Evolutionary conservation across 2,888 invertebrate genomes (phyloP).

Genomic region (Cephus pulcher): DNA sequence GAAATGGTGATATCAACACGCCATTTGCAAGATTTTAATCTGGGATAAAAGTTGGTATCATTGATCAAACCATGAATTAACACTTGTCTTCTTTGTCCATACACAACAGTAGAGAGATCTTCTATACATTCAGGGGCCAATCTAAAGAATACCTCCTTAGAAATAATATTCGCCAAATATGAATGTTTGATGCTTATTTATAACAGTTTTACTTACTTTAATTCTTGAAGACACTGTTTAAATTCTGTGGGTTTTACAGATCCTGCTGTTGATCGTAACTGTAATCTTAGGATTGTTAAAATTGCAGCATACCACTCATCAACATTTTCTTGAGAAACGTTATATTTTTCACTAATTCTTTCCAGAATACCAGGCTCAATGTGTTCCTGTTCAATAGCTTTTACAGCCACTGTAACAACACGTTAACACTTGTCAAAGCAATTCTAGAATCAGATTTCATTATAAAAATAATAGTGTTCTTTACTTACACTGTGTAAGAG

Average conservation of each 20-base stretch:
- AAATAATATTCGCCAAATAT: neutral
- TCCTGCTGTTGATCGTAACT: constrained; percentile 66
- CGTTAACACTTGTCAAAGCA: neutral
- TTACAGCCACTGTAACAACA: constrained; percentile 54
- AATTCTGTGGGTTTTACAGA: constrained; percentile 67
- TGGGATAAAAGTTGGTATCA: constrained; percentile 64
- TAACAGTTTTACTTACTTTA: constrained; percentile 54
- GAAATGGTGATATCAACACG: constrained; percentile 69
- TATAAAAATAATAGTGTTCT: neutral
- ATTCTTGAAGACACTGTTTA: constrained; percentile 67
- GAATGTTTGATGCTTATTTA: neutral
- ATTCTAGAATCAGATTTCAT: neutral
- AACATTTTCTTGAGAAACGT: constrained; percentile 63
- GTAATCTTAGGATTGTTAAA: constrained; percentile 67
- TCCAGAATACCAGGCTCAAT: constrained; percentile 60
- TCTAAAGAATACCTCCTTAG: constrained; percentile 44
- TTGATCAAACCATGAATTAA: constrained; percentile 61
- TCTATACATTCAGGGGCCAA: constrained; percentile 68
- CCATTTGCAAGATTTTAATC: constrained; percentile 67
- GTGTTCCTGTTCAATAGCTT: constrained; percentile 56
- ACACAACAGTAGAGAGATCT: constrained; percentile 68
- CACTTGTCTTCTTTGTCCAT: constrained; percentile 66
- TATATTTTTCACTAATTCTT: constrained; percentile 56
- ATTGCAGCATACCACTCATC: constrained; percentile 69
- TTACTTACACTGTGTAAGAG: constrained; percentile 57